Percentiles rank a stretch among this genome's conserved stretches.
Evolutionary conservation across 2,888 invertebrate species (phyloP).

Genomic region (Hypsopygia costalis): DNA sequence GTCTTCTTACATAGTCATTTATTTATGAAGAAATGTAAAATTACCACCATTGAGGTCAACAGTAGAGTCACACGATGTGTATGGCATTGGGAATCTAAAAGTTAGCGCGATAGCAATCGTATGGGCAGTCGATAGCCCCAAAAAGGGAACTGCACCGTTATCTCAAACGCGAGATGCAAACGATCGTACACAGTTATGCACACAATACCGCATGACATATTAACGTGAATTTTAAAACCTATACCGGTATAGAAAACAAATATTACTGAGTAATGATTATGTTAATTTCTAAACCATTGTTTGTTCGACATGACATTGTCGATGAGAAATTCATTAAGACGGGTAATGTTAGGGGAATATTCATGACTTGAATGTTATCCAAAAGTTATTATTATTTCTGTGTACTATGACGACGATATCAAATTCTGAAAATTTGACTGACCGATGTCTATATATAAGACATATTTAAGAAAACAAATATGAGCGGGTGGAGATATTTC

Average conservation of each 20-base stretch:
- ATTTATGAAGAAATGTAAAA: conserved; percentile 1
- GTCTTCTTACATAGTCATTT: too few species aligned
- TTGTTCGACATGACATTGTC: conserved; percentile 25
- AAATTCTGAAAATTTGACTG: too few species aligned
- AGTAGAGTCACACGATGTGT: conserved; percentile 15
- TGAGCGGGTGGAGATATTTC: too few species aligned
- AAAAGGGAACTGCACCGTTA: conserved; percentile 61
- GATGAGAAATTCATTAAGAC: conserved; percentile 18
- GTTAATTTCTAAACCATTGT: conserved; percentile 35
- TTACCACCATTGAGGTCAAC: conserved; percentile 1
- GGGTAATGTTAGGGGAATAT: too few species aligned
- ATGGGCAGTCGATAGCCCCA: conserved; percentile 32
- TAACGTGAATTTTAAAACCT: conserved; percentile 32
- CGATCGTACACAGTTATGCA: conserved; percentile 41
- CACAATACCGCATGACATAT: conserved; percentile 40
- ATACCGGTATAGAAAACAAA: conserved; percentile 41
- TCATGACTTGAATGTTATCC: too few species aligned
- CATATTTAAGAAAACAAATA: too few species aligned
- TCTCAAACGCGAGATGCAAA: conserved; percentile 55
- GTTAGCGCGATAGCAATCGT: conserved; percentile 34
- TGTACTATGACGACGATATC: too few species aligned
- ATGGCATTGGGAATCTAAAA: conserved; percentile 24
- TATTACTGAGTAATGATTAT: conserved; percentile 39
- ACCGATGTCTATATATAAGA: too few species aligned
- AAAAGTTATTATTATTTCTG: too few species aligned